Evolutionary conservation across 2,888 invertebrate genomes (phyloP).

Genomic region (Allophyes oxyacanthae): DNA sequence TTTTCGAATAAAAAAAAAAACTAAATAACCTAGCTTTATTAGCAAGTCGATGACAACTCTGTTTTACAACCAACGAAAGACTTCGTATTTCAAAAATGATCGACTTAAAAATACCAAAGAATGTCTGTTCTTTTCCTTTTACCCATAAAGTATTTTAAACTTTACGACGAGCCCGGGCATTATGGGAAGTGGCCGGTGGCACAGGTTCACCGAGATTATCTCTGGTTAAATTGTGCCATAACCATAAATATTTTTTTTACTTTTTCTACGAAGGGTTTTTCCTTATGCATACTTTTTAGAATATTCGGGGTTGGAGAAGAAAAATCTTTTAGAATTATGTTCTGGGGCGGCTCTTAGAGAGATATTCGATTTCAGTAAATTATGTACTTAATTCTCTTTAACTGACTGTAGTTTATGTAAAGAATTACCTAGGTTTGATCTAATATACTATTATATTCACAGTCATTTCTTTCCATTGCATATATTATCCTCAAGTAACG

Average conservation of each 20-base stretch:
- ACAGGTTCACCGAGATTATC: constrained; percentile 62
- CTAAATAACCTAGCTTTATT: not conserved
- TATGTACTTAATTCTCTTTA: constrained; percentile 11
- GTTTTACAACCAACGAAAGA: constrained; percentile 5
- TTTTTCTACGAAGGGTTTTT: constrained; percentile 36
- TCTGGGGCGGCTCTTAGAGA: constrained; percentile 1
- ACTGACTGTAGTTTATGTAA: not conserved
- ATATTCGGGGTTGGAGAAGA: constrained; percentile 34
- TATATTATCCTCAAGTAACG: too few species aligned
- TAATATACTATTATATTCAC: too few species aligned
- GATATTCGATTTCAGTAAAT: constrained; percentile 24
- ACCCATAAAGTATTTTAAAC: constrained; percentile 51
- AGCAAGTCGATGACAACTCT: constrained; percentile 1
- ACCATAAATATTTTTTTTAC: constrained; percentile 62
- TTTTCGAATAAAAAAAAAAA: not conserved
- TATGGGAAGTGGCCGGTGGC: constrained; percentile 51
- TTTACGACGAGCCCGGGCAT: constrained; percentile 45
- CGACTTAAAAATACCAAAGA: constrained; percentile 28
- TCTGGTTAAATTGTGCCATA: constrained; percentile 61
- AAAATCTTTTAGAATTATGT: constrained; percentile 34
- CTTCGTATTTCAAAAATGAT: constrained; percentile 13
- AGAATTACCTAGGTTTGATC: too few species aligned
- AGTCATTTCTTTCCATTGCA: too few species aligned
- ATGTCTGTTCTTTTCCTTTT: constrained; percentile 36
- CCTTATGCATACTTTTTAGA: constrained; percentile 45